These are phyloP conservation scores for Pissodes strobi DNA, from an alignment of 1,140 invertebrate species.

Conservation along the genomic window DNA sequence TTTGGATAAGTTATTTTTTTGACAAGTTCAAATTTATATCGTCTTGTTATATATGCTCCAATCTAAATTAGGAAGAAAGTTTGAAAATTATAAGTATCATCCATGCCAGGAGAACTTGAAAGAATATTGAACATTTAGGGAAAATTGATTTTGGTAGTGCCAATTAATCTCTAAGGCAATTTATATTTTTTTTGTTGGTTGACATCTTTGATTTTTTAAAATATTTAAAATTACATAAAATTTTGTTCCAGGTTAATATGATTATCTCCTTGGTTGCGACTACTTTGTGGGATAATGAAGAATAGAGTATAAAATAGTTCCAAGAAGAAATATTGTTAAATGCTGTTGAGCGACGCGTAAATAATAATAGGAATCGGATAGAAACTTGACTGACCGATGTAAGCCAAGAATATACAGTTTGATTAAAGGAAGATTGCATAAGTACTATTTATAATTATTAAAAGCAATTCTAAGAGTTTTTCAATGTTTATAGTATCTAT, in stretches of 20 bases:
- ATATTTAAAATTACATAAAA: background rate
- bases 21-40: too few relatives aligned
- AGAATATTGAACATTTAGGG: too few relatives aligned
- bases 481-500: background rate
- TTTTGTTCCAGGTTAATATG: constrained; percentile 3
- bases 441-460: background rate
- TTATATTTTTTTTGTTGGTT: background rate
- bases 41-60: too few relatives aligned
- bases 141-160: too few relatives aligned
- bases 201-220: background rate
- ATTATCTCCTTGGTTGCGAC: background rate
- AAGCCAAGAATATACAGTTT: background rate
- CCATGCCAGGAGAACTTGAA: too few relatives aligned
- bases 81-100: too few relatives aligned
- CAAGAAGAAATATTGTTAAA: background rate
- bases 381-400: background rate
- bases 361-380: background rate
- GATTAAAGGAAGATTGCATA: background rate
- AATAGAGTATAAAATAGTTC: background rate
- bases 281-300: background rate
- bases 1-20: too few relatives aligned
- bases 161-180: too few relatives aligned
- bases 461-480: background rate
- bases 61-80: too few relatives aligned
- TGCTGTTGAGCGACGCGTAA: background rate